Evolutionary conservation across 2,797 vertebrate species (phyloP), one percentile per base, ranked within the genome.

Genomic region (Gymnoscopelus microlampas): DNA sequence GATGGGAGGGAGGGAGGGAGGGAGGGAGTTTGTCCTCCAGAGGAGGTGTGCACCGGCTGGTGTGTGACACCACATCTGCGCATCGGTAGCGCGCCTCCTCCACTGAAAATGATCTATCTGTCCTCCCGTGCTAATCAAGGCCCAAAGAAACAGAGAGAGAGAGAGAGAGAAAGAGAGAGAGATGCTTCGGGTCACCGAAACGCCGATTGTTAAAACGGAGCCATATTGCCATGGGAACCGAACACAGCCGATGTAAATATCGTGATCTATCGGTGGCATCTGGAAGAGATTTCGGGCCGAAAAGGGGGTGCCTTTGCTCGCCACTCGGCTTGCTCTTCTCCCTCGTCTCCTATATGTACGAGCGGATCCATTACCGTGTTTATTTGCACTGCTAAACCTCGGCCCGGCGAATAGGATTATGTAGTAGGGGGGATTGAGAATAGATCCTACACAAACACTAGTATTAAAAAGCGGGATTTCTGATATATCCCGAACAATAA

Each of bases 211-310:
- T 35, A 91, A 91, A 74, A 89, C 82, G 85, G 89, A 93, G 89
- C 87, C 60, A 82, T 74, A 90, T 95, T 94, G 93, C 93, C 93
- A 87, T 90, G 93, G 94, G 92, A 95, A 96, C 93, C 72, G 85
- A 95, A 94, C 92, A 93, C 92, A 95, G 93, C 89, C 92, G 91
- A 95, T 86, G 95, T 93, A 95, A 96, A 96, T 91, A 94, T 92
- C 90, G 88, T 93, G 93, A 96, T 96, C 94, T 95, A 93, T 95
- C 84, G 92, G 90, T 96, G 95, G 92, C 96, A 97, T 98, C 95
- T 98, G 96, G 96, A 97, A 96, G 87, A 95, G 91, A 96, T 95
- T 94, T 68, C n/a, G 93, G 88, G 85, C 78, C 55, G 50, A 70
- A 35, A 6, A 35, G 32, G 26, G 87, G 91, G 93, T 85, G 92